Conservation (phyloP, 2,797 vertebrate genomes). For the Cossypha polioptera region DNA sequence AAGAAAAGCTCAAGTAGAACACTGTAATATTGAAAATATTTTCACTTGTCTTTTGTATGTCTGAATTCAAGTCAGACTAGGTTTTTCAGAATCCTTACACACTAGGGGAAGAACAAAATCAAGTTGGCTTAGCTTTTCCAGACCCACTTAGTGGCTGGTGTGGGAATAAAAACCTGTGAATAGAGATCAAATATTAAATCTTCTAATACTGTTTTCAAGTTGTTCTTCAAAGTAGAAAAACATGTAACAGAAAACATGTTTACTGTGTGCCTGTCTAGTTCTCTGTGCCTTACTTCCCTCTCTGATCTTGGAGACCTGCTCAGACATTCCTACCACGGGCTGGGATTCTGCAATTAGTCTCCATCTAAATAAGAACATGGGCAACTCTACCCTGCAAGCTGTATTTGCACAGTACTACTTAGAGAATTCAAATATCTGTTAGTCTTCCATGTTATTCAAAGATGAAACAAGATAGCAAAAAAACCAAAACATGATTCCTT, state of each 20-base stretch:
- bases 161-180: not conserved
- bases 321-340: conserved; percentile 9
- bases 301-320: conserved; percentile 40
- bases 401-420: not conserved
- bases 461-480: not conserved
- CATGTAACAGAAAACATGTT: not conserved
- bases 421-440: not conserved
- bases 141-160: not conserved
- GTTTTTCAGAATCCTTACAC: not conserved
- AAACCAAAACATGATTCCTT: not conserved
- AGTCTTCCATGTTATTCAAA: not conserved
- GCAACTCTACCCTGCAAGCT: not conserved
- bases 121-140: conserved; percentile 7
- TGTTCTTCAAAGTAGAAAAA: conserved; percentile 2
- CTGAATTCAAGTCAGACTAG: not conserved
- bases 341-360: conserved; percentile 33
- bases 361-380: not conserved
- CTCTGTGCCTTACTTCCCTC: not conserved
- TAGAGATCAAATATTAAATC: not conserved
- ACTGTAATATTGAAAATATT: not conserved
- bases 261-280: not conserved
- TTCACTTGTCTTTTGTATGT: not conserved
- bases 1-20: not conserved
- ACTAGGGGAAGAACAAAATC: not conserved
- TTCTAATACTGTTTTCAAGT: not conserved